Conservation (phyloP, 2,797 vertebrate species). For the Paratrypauchen microcephalus region DNA sequence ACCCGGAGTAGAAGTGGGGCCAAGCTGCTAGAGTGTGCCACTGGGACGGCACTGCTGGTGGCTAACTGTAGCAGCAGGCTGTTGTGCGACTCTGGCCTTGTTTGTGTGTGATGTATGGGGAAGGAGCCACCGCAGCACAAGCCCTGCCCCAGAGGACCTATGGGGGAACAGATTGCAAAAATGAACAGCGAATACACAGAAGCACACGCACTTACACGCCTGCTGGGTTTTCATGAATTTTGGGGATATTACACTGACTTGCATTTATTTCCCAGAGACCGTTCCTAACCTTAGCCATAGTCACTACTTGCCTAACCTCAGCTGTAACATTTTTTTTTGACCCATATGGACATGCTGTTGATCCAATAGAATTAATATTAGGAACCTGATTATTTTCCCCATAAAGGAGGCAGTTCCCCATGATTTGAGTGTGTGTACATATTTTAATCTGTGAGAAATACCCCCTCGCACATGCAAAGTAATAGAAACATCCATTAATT, state of each 20-base stretch:
- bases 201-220: slow-evolving; percentile 18
- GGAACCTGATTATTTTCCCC: no score
- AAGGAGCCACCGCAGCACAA: slow-evolving; percentile 52
- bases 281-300: no score
- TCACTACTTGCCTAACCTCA: no score
- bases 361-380: no score
- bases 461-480: slow-evolving; percentile 5
- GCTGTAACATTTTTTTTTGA: no score
- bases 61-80: slow-evolving; percentile 65
- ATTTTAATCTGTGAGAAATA: no score
- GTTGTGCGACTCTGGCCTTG: slow-evolving; percentile 66
- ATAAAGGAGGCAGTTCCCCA: no score
- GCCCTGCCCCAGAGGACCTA: slow-evolving; percentile 62
- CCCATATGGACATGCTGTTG: no score
- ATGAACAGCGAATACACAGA: slow-evolving; percentile 50
- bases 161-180: slow-evolving; percentile 72
- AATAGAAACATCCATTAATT: slow-evolving; percentile 41
- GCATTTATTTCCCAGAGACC: no score
- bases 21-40: slow-evolving; percentile 59
- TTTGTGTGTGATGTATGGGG: slow-evolving; percentile 71
- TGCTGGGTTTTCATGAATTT: no score
- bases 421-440: no score
- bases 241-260: no score
- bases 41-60: slow-evolving; percentile 68
- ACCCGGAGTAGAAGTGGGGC: slow-evolving; percentile 42